Conservation (phyloP, 2,888 invertebrate genomes). For the Cheilosia vulpina region DNA sequence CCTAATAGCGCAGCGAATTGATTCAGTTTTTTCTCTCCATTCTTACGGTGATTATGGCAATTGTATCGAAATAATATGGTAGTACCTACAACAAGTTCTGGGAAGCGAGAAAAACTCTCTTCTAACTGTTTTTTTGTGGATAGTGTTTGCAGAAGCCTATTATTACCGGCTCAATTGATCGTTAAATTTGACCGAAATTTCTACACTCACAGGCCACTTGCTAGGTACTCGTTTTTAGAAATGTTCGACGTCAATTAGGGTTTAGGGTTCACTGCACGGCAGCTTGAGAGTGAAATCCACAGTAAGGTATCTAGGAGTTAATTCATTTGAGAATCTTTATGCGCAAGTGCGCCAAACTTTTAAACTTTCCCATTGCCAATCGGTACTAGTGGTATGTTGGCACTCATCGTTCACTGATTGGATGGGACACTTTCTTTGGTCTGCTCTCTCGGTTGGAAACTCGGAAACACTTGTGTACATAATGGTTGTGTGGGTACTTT, state of each 20-base stretch:
- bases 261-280: neutral
- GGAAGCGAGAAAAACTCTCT: constrained; percentile 45
- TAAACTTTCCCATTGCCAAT: constrained; percentile 40
- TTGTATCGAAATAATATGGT: constrained; percentile 67
- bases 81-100: constrained; percentile 58
- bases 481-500: constrained; percentile 4
- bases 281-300: constrained; percentile 28
- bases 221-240: constrained; percentile 1
- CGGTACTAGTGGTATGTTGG: neutral
- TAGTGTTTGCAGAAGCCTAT: constrained; percentile 41
- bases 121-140: constrained; percentile 46
- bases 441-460: neutral
- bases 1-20: constrained; percentile 43
- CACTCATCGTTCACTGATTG: constrained; percentile 10
- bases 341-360: constrained; percentile 37
- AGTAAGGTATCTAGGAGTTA: constrained; percentile 29
- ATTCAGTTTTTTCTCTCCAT: constrained; percentile 32
- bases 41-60: constrained; percentile 57
- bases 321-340: constrained; percentile 25
- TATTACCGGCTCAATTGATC: constrained; percentile 52
- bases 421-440: constrained; percentile 51
- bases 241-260: constrained; percentile 38
- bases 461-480: constrained; percentile 16
- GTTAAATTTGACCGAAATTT: constrained; percentile 64
- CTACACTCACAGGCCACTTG: constrained; percentile 20